Evolutionary conservation across 2,113 vertebrate species (phyloP).

Genomic region (Corythaeola cristata): DNA sequence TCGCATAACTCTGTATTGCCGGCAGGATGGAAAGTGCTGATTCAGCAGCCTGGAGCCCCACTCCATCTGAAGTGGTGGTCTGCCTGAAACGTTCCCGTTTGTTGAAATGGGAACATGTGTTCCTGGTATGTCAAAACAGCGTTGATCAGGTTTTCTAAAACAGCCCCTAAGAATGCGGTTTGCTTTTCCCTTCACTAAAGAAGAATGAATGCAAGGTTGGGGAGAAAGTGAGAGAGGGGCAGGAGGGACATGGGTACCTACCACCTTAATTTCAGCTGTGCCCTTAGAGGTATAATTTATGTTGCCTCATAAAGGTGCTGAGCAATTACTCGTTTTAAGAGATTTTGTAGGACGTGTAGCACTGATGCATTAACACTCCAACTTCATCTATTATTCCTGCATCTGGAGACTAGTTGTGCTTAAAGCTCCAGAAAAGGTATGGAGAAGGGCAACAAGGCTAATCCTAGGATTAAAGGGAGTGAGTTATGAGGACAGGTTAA

Average conservation of each 20-base stretch:
- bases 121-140: slow-evolving; percentile 25
- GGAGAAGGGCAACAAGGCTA: slow-evolving; percentile 41
- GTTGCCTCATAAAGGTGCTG: neutral
- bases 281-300: too few species aligned
- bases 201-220: neutral
- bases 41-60: slow-evolving; percentile 67
- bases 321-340: neutral
- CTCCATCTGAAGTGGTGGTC: slow-evolving; percentile 62
- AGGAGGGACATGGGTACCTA: neutral
- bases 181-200: neutral
- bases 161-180: neutral
- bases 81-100: slow-evolving; percentile 7
- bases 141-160: neutral
- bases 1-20: slow-evolving; percentile 6
- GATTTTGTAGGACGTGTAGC: neutral
- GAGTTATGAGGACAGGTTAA: slow-evolving; percentile 46
- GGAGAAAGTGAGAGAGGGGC: neutral
- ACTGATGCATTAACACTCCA: neutral
- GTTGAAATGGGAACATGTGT: slow-evolving; percentile 54
- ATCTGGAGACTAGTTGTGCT: neutral
- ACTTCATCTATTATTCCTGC: neutral
- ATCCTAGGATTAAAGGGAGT: slow-evolving; percentile 53
- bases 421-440: slow-evolving; percentile 15
- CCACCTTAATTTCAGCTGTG: neutral
- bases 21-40: slow-evolving; percentile 72